phyloP scores from a whole-genome alignment of 2,888 invertebrate species.

The Glyphotaelius pellucidus region DNA sequence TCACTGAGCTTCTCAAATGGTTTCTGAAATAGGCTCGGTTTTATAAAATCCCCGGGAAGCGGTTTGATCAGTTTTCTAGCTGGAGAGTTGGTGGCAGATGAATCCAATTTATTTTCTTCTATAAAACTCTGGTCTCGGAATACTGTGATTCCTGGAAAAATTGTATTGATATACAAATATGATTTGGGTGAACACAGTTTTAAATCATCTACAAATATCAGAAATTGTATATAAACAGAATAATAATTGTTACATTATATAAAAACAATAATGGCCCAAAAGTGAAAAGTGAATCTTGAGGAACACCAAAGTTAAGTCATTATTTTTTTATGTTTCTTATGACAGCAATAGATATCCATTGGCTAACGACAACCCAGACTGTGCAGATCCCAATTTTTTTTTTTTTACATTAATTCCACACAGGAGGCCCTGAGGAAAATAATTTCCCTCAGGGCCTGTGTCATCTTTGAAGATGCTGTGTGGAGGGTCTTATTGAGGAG shows the following conservation, averaged over 20 bases:
- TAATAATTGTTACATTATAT: not conserved
- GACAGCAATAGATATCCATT: not conserved
- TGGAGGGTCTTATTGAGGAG: no score
- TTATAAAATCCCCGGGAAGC: slow-evolving; percentile 79
- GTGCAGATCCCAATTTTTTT: no score
- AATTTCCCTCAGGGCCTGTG: no score
- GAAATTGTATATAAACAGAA: not conserved
- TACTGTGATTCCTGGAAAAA: not conserved
- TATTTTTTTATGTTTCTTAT: not conserved
- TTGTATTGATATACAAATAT: not conserved
- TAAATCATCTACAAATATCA: not conserved
- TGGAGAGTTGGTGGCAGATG: slow-evolving; percentile 56
- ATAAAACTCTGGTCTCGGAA: not conserved
- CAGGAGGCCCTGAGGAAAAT: no score
- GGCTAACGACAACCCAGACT: not conserved
- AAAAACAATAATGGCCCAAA: not conserved
- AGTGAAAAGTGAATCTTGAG: not conserved
- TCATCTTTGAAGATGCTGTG: no score
- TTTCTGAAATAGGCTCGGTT: slow-evolving; percentile 78
- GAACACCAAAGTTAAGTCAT: not conserved
- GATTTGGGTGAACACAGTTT: not conserved
- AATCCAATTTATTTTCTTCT: slow-evolving; percentile 46
- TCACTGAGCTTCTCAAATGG: slow-evolving; percentile 76
- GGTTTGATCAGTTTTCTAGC: slow-evolving; percentile 76
- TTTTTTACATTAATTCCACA: no score